Evolutionary conservation across 2,797 vertebrate species (phyloP), one percentile per base, ranked within the genome.

Genomic region (Aeoliscus strigatus): DNA sequence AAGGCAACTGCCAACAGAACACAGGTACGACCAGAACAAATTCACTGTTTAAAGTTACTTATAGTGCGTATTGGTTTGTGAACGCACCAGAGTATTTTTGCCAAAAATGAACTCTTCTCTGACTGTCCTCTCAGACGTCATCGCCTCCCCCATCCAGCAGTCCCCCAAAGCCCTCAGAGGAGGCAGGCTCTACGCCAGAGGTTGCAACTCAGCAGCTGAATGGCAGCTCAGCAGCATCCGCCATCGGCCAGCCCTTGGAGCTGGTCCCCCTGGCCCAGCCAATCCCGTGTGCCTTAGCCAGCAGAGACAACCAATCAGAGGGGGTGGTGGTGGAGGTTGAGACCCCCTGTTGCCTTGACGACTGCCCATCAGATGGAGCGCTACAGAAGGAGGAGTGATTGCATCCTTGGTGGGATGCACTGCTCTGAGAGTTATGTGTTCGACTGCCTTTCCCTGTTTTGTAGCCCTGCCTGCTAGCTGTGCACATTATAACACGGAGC

Each of bases 251-350:
- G 75, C 59, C 87, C 56, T 52, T 87, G 80, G 87, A 89, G 70
- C 82, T 85, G 81, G 75, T 81, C 79, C 72, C 84, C 70, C 75
- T 82, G 81, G 84, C 76, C 85, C 87, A 89, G 87, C 88, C 87
- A 88, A 89, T 84, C 86, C 86, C 83, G 60, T 91, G 91, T 92
- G 91, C 92, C 92, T 94, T 95, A 93, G 81, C 89, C 92, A 85
- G 88, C 87, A 93, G 87, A 92, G 92, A 93, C 89, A 90, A 86
- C 83, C 90, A 89, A 84, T 77, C 82, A 84, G 87, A 89, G 81
- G 85, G 76, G 87, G 86, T 69, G 71, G 89, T 82, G 69, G 86
- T 79, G 82, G 89, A 90, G 82, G 78, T 79, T 81, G 89, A 90
- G 82, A 77, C 77, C 83, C 83, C 87, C 79, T 82, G 59, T 86